These are phyloP conservation scores for Buteo buteo DNA, from an alignment of 2,113 vertebrate genomes.

Conservation along the genomic window DNA sequence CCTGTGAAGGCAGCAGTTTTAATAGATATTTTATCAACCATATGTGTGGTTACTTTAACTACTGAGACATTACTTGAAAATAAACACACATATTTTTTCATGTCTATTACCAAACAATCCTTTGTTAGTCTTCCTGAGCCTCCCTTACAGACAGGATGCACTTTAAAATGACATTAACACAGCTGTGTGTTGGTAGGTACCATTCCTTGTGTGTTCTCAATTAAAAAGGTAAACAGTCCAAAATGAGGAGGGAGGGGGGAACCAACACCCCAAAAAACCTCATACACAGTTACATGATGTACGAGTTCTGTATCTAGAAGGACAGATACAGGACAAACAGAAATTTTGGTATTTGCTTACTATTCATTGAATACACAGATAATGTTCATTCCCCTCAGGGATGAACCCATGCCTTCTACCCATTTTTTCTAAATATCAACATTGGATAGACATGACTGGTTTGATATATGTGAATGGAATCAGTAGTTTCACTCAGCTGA, in stretches of 20 bases:
- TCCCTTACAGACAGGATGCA: background rate
- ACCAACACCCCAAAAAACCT: background rate
- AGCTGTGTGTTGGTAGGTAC: background rate
- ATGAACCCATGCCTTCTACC: background rate
- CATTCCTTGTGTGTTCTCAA: background rate
- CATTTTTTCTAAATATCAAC: background rate
- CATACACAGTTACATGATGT: accelerated
- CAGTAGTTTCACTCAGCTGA: background rate
- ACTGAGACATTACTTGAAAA: background rate
- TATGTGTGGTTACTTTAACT: background rate
- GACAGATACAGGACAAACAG: background rate
- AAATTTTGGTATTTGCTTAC: background rate
- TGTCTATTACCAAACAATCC: background rate
- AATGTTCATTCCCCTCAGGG: background rate
- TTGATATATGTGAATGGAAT: background rate
- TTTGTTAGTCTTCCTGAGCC: background rate
- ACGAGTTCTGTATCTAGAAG: background rate
- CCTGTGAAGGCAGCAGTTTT: background rate
- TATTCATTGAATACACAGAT: background rate
- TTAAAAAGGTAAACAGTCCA: background rate
- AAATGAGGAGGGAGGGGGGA: accelerated
- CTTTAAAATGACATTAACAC: background rate
- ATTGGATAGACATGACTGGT: background rate
- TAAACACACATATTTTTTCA: background rate
- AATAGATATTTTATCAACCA: background rate